A percentile compares a stretch with the other conserved stretches of the same genome.
phyloP scores from a whole-genome alignment of 2,888 invertebrate species.

The Fragum sueziense region DNA sequence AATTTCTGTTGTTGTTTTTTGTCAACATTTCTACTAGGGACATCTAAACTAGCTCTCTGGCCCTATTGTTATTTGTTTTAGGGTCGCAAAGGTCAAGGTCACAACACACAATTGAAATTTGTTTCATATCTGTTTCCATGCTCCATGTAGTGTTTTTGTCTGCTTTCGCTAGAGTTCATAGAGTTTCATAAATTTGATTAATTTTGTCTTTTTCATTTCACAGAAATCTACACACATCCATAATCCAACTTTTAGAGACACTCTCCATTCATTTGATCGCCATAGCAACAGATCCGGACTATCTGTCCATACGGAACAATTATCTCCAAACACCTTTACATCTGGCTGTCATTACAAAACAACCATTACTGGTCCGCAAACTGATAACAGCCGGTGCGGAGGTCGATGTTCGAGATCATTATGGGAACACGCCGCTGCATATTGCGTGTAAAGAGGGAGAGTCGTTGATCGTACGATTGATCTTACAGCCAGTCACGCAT shows the following conservation, averaged over 20 bases:
- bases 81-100: too few species aligned
- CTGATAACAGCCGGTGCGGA: constrained; percentile 87
- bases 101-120: too few species aligned
- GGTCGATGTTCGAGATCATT: constrained; percentile 86
- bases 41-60: not conserved
- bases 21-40: not conserved
- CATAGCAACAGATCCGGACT: constrained; percentile 89
- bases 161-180: too few species aligned
- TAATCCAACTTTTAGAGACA: constrained; percentile 89
- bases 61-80: too few species aligned
- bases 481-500: constrained; percentile 84
- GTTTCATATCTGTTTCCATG: too few species aligned
- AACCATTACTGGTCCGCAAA: constrained; percentile 78
- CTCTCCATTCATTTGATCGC: constrained; percentile 89
- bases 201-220: constrained; percentile 62
- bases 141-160: too few species aligned
- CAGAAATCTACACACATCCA: constrained; percentile 93
- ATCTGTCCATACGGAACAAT: constrained; percentile 92
- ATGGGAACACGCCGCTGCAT: constrained; percentile 94
- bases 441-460: constrained; percentile 90
- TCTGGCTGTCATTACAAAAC: constrained; percentile 90
- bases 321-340: constrained; percentile 91
- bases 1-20: not conserved
- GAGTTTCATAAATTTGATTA: too few species aligned
- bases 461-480: constrained; percentile 88